A percentile compares a stretch with the other conserved stretches of the same genome.
phyloP scores from a whole-genome alignment of 2,888 invertebrate species.

The Tipula confusa region DNA sequence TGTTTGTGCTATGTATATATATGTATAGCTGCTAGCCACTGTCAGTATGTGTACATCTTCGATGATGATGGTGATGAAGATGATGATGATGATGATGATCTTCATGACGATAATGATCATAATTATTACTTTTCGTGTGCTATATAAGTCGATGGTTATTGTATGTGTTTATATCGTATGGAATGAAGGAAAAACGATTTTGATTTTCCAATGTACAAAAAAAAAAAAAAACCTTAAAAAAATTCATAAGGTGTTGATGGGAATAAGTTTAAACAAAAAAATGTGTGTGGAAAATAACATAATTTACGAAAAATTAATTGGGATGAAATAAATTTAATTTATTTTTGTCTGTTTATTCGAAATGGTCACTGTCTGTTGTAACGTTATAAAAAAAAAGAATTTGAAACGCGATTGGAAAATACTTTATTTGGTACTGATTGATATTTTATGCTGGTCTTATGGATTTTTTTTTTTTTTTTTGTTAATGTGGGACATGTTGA shows the following conservation, averaged over 20 bases:
- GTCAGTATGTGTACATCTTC: background rate
- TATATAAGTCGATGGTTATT: background rate
- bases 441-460: constrained; percentile 20
- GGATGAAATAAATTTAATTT: background rate
- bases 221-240: background rate
- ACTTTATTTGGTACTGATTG: constrained; percentile 20
- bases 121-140: background rate
- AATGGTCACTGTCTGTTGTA: constrained; percentile 25
- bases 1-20: background rate
- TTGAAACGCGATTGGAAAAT: background rate
- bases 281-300: constrained; percentile 12
- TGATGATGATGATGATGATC: background rate
- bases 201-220: constrained; percentile 1
- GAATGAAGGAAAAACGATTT: background rate
- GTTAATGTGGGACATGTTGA: background rate
- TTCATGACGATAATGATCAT: constrained; percentile 3
- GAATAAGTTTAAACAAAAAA: constrained; percentile 15
- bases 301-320: constrained; percentile 25
- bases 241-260: constrained; percentile 6
- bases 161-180: background rate
- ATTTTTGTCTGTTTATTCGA: constrained; percentile 16
- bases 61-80: background rate
- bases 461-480: background rate
- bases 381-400: background rate
- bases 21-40: background rate